A percentile compares a stretch with the other conserved stretches of the same genome.
Conservation (phyloP, 2,113 vertebrate genomes). For the human region GRCh38 chr17:61454001-61454500, state of each 20-base stretch:
- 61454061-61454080: background rate
- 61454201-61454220: background rate
- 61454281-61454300: background rate
- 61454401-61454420: background rate
- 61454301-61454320: slow-evolving; percentile 1
- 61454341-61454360: background rate
- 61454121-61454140: background rate
- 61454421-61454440: background rate
- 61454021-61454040: background rate
- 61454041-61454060: background rate
- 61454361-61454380: background rate
- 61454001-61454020: background rate
- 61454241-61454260: slow-evolving; percentile 13
- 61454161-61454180: background rate
- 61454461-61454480: fast-evolving
- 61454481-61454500: background rate
- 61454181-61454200: slow-evolving; percentile 24
- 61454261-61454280: background rate
- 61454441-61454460: background rate
- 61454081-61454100: slow-evolving; percentile 3
- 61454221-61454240: slow-evolving; percentile 22
- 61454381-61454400: fast-evolving
- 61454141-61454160: background rate
- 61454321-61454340: background rate
- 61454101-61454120: background rate